Conservation (phyloP, 2,888 invertebrate genomes). For the Lithophane semibrunnea region DNA sequence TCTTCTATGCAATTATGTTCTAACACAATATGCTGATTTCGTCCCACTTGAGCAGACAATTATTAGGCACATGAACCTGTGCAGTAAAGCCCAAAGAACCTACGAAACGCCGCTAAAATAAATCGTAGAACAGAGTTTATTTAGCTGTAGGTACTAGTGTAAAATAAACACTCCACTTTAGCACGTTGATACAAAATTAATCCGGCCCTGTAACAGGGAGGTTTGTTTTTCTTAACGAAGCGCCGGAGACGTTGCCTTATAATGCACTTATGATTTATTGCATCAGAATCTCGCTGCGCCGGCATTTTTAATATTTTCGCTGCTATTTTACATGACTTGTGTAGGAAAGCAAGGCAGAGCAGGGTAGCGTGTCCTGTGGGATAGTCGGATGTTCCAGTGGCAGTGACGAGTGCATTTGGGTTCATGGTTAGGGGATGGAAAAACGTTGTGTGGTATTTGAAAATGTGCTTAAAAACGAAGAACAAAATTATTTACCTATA, state of each 20-base stretch:
- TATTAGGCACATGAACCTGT: neutral
- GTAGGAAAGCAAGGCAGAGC: constrained; percentile 10
- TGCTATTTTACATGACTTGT: constrained; percentile 58
- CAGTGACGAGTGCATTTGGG: neutral
- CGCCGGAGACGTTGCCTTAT: constrained; percentile 75
- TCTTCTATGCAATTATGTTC: neutral
- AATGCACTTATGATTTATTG: constrained; percentile 86
- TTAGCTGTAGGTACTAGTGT: neutral
- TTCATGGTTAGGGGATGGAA: neutral
- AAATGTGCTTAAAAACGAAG: too few relatives aligned
- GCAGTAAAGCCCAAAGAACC: neutral
- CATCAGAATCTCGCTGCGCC: constrained; percentile 74
- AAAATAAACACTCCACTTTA: constrained; percentile 53
- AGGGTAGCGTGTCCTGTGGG: constrained; percentile 18
- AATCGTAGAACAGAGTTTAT: neutral
- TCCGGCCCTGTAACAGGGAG: constrained; percentile 64
- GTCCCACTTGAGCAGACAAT: neutral
- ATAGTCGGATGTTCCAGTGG: neutral
- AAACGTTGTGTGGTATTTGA: neutral
- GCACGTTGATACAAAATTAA: constrained; percentile 64
- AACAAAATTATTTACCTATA: too few relatives aligned
- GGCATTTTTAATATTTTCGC: constrained; percentile 73
- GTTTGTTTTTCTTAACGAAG: constrained; percentile 85
- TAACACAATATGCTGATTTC: neutral
- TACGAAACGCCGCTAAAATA: neutral